Evolutionary conservation across 2,797 vertebrate species (phyloP), one percentile per base, ranked within the genome.

Genomic region (Ciconia nigra): DNA sequence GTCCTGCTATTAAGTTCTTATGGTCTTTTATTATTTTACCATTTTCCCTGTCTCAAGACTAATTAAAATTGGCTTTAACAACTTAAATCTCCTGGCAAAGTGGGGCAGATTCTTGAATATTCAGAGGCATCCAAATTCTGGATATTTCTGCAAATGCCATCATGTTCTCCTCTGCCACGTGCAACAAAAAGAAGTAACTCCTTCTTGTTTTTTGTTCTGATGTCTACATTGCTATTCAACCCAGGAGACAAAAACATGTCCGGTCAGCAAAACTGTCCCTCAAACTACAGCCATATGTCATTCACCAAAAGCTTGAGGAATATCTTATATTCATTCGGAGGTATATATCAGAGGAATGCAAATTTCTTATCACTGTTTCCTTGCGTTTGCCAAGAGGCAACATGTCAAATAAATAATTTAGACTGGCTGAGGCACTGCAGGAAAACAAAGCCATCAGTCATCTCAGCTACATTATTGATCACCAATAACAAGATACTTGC

Each of bases 391-490:
- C 97, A 96, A 95, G 87, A 98, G 97, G 96, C 91, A 97, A 72
- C 96, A 87, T 93, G 97, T 98, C 98, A 97, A 98, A 97, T 98
- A 98, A 98, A 98, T 98, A 98, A 98, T 98, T 98, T 96, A 98
- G 93, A 83, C 54, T 91, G 96, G 94, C 97, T 96, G 96, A 98
- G 95, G 92, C 95, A 97, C 91, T 3, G 4, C 73, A 96, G 93
- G 88, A 97, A 98, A 98, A 98, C 98, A 98, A 98, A 97, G 92
- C 93, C 93, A 98, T 99, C 98, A 97, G 89, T 99, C 98, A 98
- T 98, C 97, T 98, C 90, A 77, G 95, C 96, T 97, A 89, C 93
- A 86, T 97, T 97, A 98, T 98, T 98, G 98, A 99, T 99, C 98
- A 98, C 98, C 97, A 97, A 98, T 98, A 98, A 98, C 98, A 96